A percentile compares a stretch with the other conserved stretches of the same genome.
Evolutionary conservation across 2,113 vertebrate species (phyloP).

Genomic region (Pelmatolapia mariae): DNA sequence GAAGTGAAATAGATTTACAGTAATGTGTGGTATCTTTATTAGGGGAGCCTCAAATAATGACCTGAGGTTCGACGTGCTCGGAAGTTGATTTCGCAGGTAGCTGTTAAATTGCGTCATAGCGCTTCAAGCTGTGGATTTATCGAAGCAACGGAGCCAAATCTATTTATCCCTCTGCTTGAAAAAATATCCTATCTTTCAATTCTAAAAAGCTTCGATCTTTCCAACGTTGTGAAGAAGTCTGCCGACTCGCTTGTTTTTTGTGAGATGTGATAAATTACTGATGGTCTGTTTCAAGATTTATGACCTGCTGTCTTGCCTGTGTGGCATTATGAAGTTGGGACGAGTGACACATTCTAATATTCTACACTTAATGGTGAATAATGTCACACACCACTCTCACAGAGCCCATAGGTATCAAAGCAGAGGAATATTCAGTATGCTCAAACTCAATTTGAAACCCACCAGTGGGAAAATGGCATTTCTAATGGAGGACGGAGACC

Average conservation of each 20-base stretch:
- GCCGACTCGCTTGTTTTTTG: slow-evolving; percentile 10
- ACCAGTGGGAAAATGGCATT: slow-evolving; percentile 54
- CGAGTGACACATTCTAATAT: slow-evolving; percentile 67
- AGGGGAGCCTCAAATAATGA: background rate
- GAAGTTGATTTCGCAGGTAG: slow-evolving; percentile 51
- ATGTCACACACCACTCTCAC: slow-evolving; percentile 47
- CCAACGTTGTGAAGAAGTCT: slow-evolving; percentile 8
- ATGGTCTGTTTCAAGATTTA: slow-evolving; percentile 43
- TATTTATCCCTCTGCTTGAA: background rate
- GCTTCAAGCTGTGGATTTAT: slow-evolving; percentile 5
- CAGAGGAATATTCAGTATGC: slow-evolving; percentile 58
- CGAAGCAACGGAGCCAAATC: background rate
- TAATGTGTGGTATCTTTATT: background rate
- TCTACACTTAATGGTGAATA: slow-evolving; percentile 66
- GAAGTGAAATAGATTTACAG: background rate
- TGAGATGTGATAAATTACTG: slow-evolving; percentile 45
- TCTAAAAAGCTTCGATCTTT: background rate
- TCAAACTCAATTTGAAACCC: slow-evolving; percentile 69
- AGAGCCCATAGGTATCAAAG: slow-evolving; percentile 52
- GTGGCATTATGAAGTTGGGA: slow-evolving; percentile 50
- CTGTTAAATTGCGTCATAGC: slow-evolving; percentile 37
- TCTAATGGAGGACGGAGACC: slow-evolving; percentile 50
- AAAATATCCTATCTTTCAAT: background rate
- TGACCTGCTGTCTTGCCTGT: slow-evolving; percentile 20
- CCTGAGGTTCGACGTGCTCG: background rate